phyloP scores from a whole-genome alignment of 2,113 vertebrate species.

The Paradoxurus hermaphroditus region DNA sequence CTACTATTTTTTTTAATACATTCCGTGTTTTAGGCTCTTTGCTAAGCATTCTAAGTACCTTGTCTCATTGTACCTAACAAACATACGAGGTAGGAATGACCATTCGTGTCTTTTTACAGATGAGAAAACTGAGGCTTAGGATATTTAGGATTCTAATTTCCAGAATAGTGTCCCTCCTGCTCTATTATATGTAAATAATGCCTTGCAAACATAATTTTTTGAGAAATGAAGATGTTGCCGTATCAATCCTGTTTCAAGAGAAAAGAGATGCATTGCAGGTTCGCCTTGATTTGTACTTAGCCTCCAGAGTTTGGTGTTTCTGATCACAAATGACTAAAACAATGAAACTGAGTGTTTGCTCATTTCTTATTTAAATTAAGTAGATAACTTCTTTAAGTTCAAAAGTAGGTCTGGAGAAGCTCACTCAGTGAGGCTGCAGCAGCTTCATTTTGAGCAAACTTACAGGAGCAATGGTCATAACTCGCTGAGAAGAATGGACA shows the following conservation, averaged over 20 bases:
- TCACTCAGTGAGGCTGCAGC: background rate
- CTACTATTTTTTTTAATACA: background rate
- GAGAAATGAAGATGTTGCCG: background rate
- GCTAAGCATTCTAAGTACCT: background rate
- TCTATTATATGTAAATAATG: background rate
- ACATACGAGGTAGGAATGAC: rapidly evolving
- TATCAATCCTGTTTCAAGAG: background rate
- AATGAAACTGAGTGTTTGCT: background rate
- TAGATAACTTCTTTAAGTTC: background rate
- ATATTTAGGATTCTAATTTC: background rate
- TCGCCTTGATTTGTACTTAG: background rate
- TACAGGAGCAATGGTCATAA: background rate
- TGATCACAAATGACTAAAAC: slow-evolving; percentile 9
- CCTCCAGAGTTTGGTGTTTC: background rate
- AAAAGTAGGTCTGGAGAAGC: background rate
- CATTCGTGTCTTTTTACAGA: background rate
- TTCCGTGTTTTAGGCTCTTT: background rate
- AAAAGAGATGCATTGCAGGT: background rate
- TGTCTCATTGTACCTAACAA: background rate
- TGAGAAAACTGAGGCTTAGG: background rate
- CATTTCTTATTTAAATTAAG: background rate
- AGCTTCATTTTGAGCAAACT: slow-evolving; percentile 1
- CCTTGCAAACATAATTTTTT: background rate
- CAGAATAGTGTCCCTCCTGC: background rate
- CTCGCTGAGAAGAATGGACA: slow-evolving; percentile 4